Percentiles rank a stretch among this genome's conserved stretches.
These are phyloP conservation scores for Sciurus vulgaris DNA, from an alignment of 2,797 vertebrate genomes.

Conservation along the genomic window DNA sequence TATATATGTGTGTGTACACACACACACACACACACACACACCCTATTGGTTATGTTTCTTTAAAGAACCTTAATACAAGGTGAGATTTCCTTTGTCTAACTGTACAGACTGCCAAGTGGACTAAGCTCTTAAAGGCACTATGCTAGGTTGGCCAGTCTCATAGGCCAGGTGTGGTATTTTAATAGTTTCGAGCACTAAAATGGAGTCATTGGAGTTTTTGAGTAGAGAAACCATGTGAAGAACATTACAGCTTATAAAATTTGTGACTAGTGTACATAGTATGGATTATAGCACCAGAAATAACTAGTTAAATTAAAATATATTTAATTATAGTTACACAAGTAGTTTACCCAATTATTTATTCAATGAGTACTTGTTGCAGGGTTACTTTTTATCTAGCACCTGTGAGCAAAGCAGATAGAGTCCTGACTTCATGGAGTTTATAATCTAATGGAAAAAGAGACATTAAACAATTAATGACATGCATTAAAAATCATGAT, in stretches of 20 bases:
- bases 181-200: slow-evolving; percentile 9
- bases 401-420: neutral
- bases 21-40: no score
- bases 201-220: neutral
- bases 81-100: neutral
- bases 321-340: neutral
- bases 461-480: neutral
- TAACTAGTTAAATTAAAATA: slow-evolving; percentile 18
- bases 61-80: neutral
- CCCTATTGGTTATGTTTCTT: neutral
- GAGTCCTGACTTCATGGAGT: neutral
- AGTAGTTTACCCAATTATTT: neutral
- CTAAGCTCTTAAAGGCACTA: neutral
- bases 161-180: neutral
- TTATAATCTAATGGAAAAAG: neutral
- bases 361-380: neutral
- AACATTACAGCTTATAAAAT: neutral
- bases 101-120: neutral
- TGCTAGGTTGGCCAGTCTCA: neutral
- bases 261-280: neutral
- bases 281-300: neutral
- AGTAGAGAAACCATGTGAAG: neutral
- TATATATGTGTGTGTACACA: no score
- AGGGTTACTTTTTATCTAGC: neutral
- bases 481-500: neutral